Conservation (phyloP, 1,140 invertebrate species). For the Drosophila bifasciata region DNA sequence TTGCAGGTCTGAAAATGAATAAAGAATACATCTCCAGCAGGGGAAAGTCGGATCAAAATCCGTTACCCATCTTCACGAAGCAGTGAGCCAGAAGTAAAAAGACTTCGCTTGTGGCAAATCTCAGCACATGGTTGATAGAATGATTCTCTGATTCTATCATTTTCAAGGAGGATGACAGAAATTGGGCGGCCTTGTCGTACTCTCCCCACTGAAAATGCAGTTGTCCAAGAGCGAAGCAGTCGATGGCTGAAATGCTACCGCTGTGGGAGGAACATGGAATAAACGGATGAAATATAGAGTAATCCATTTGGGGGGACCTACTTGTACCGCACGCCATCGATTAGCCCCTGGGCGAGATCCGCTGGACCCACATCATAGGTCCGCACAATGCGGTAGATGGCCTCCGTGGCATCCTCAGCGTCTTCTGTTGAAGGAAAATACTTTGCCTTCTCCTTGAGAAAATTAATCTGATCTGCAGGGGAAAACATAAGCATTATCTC, state of each 20-base stretch:
- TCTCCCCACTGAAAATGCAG: constrained; percentile 5
- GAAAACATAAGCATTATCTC: not conserved
- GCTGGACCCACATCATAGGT: constrained; percentile 95
- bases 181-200: not conserved
- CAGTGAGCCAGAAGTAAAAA: constrained; percentile 10
- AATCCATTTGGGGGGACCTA: constrained; percentile 72
- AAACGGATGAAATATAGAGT: too few relatives aligned
- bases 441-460: constrained; percentile 87
- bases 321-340: constrained; percentile 93
- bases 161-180: not conserved
- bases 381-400: constrained; percentile 94
- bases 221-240: constrained; percentile 42
- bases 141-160: not conserved
- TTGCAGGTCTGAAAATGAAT: not conserved
- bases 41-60: too few relatives aligned
- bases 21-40: too few relatives aligned
- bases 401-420: constrained; percentile 91
- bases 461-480: constrained; percentile 85
- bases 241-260: constrained; percentile 36
- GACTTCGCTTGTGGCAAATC: constrained; percentile 5
- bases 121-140: constrained; percentile 1
- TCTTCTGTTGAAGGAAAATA: constrained; percentile 93
- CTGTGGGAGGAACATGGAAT: not conserved
- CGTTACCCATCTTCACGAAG: constrained; percentile 15
- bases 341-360: constrained; percentile 92